Evolutionary conservation across 2,888 invertebrate genomes (phyloP).

Genomic region (Acanthosoma haemorrhoidale): DNA sequence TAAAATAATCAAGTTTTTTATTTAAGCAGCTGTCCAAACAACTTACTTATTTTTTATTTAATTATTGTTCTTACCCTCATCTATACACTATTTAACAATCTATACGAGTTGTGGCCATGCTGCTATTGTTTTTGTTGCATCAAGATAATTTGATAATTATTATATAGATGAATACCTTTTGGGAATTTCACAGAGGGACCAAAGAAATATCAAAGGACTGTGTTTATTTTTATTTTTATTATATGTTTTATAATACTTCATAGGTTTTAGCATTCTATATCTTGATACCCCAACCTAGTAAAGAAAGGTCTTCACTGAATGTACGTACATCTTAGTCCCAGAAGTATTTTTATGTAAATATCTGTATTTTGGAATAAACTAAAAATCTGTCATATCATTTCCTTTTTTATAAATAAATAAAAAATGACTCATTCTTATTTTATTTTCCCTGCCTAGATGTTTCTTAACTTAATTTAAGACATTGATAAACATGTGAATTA

Average conservation of each 20-base stretch:
- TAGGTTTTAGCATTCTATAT: neutral
- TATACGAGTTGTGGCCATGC: no score
- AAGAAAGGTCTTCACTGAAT: neutral
- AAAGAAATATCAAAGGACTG: neutral
- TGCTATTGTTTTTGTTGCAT: no score
- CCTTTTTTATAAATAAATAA: neutral
- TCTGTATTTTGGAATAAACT: neutral
- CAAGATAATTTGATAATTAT: no score
- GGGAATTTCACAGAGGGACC: neutral
- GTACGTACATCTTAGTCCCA: constrained; percentile 1
- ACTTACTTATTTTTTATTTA: no score
- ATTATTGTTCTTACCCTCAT: no score
- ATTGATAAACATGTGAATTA: neutral
- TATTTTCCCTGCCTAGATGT: neutral
- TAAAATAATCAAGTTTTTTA: no score
- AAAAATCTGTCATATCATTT: neutral
- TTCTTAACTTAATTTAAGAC: neutral
- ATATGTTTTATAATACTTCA: neutral
- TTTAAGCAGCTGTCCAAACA: no score
- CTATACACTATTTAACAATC: no score
- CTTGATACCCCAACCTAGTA: neutral
- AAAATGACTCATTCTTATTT: neutral
- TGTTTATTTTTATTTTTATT: neutral
- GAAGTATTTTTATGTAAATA: constrained; percentile 12
- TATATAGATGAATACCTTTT: no score